Percentiles rank a stretch among this genome's conserved stretches.
Evolutionary conservation across 1,140 invertebrate species (phyloP).

Genomic region (Panagrolaimus sp.): DNA sequence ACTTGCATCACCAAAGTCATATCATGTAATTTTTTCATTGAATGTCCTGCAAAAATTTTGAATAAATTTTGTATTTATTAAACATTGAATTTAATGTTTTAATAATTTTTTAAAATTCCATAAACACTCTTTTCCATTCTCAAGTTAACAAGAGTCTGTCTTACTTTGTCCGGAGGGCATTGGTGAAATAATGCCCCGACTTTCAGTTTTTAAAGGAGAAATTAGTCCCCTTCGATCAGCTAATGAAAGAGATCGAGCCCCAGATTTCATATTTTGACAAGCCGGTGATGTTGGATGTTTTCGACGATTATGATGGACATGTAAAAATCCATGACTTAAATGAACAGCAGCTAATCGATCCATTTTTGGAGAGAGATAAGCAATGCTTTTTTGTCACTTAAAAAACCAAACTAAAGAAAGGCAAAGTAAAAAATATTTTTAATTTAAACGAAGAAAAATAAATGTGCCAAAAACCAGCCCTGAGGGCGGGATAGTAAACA

Average conservation of each 20-base stretch:
- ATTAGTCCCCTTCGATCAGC: conserved; percentile 50
- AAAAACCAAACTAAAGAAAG: neutral
- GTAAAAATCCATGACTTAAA: conserved; percentile 49
- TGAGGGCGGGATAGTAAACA: no score
- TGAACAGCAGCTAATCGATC: conserved; percentile 51
- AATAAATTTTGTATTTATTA: conserved; percentile 16
- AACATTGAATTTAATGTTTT: neutral
- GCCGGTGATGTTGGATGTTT: conserved; percentile 41
- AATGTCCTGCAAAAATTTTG: conserved; percentile 70
- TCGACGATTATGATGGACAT: conserved; percentile 35
- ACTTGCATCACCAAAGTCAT: conserved; percentile 85
- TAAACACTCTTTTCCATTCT: neutral
- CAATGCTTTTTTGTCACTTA: no score
- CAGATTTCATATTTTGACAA: conserved; percentile 45
- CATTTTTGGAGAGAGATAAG: conserved; percentile 34
- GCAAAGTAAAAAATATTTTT: neutral
- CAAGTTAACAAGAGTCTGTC: neutral
- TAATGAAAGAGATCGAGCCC: conserved; percentile 47
- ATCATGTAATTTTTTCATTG: conserved; percentile 83
- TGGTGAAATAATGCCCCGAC: conserved; percentile 46
- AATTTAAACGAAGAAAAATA: conserved; percentile 5
- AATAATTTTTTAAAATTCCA: neutral
- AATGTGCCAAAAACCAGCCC: conserved; percentile 37
- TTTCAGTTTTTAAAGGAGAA: conserved; percentile 34
- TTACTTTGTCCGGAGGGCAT: conserved; percentile 40